Evolutionary conservation across 2,888 invertebrate species (phyloP), one percentile per base, ranked within the genome.

Genomic region (Lasioglossum lativentre): DNA sequence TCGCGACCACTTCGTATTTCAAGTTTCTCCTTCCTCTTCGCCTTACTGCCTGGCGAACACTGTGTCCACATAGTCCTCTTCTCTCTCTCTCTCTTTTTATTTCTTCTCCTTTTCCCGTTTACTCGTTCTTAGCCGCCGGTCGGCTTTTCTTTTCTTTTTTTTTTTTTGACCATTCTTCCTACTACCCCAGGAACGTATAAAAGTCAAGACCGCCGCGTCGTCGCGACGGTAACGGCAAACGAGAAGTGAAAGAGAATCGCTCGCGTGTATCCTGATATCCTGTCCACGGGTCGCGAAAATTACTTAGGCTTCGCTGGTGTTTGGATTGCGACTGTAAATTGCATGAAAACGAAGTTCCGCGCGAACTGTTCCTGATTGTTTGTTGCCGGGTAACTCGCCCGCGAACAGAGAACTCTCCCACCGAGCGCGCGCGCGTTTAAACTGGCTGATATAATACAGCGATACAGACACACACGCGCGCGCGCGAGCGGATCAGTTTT

Each of bases 181-280:
- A 23, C 72, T 78, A 30, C 79, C 76, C n/a, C 34, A 3, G 59
- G 8, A 38, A 81, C 81, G 81, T 83, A 83, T 82, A 75, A 83
- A 87, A 87, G 89, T 88, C 88, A 59, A 78, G 80, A 6, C 66
- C 86, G 1, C 66, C 86, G 80, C 45, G n/a, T n/a, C n/a, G n/a
- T n/a, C n/a, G 34, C 34, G 34, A 1, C 56, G 47, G 63, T 34
- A 74, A 42, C 66, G 52, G 45, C 38, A 42, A 83, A 83, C 73
- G 75, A 71, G 75, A 45, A 82, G 79, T 34, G 83, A 80, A 78
- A 80, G 80, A 84, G 85, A 77, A 86, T 77, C 83, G 86, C 85
- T 90, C 76, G 87, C 89, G 86, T 87, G 88, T 83, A 90, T 90
- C 86, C 87, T 91, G 88, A 90, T 88, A 87, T 83, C 78, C 76